Base-by-base conservation (phyloP, 2,113 vertebrate species). In the Pao palembangensis region DNA sequence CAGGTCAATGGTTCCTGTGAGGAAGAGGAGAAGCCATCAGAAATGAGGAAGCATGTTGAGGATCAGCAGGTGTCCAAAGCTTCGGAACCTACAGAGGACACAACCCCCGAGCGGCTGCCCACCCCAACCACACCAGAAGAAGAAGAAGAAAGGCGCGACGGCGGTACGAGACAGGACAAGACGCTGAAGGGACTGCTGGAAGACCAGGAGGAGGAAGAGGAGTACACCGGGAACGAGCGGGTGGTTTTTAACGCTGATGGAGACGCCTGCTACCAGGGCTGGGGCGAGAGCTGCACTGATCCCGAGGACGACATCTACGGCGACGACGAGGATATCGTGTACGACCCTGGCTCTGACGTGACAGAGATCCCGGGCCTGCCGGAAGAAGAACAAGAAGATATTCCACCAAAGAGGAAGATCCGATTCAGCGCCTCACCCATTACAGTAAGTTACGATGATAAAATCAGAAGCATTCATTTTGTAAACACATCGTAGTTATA, bases 251-350 rank as follows among this genome's bases (percentile, higher is more conserved):
- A 88, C 3, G 88, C 89, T 1, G 94, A 97, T 61, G 94, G 94
- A 47, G 96, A 89, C 0, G 93, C 94, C 0, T 98, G 95, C 68
- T 93, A 91, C 80, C 93, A 95, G 38, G 95, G 95, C 56, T 98
- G 96, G 96, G 95, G 92, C 51, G 94, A 97, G 84, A 94, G 94
- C 59, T 94, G 92, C 80, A 95, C 94, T 0, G 96, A 99, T 47
- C 91, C 91, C 1, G 94, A 96, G 50, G 95, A 96, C 57, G 92
- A 96, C 75, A 91, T 95, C 53, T 94, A 94, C 4, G 95, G 93
- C 31, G 96, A 98, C 18, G 94, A 98, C 13, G 94, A 95, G 57
- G 93, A 93, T 70, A 88, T 82, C 51, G 91, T 85, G 85, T 98
- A 94, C 0, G 94, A 97, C 56, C 94, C 95, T 0, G 95, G 94